Evolutionary conservation across 2,888 invertebrate genomes (phyloP), one percentile per base, ranked within the genome.

Genomic region (Drosophila rellima): DNA sequence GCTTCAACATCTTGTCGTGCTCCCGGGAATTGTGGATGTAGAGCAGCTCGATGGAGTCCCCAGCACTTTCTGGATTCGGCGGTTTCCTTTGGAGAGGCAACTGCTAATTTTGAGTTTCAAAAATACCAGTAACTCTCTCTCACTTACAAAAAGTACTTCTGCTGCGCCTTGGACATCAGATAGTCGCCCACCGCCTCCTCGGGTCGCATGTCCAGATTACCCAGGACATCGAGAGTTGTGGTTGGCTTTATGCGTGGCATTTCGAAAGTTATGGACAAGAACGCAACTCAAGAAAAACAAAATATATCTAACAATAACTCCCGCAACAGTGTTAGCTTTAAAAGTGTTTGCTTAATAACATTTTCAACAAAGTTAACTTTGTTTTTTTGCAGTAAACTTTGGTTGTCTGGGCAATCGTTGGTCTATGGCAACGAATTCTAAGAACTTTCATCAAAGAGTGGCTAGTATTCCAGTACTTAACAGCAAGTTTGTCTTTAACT

Each of bases 201-300:
- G 0, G 92, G 92, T 35, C 79, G 87, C 50, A 92, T 65, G 59
- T 92, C 93, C 67, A 92, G 84, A 64, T 90, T 88, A 2, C 92
- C 92, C 47, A 92, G 84, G 13, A 91, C 89, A 80, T 92, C 92
- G 7, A 92, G 68, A 59, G 82, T 89, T 13, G 81, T 87, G 15
- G 92, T 92, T 2, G 93, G 93, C 67, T 90, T 90, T 2, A 80
- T 86, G 15, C 91, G 92, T 13, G 92, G 91, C 92, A 92, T 92
- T 61, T 31, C 65, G 40, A 72, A 65, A 44, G 40, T 42, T 55
- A 3, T 8, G 8, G 6, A 56, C 20, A 29, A 26, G 5, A 18
- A 54, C 6, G 15, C 15, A 54, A 57, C 15, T 51, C n/a, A 56
- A 23, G 15, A n/a, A 26, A 5, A 10, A 54, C 35, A 11, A 17